Evolutionary conservation across 23 tunicate genomes (phyloP).

Genomic region (Botrylloides violaceus): DNA sequence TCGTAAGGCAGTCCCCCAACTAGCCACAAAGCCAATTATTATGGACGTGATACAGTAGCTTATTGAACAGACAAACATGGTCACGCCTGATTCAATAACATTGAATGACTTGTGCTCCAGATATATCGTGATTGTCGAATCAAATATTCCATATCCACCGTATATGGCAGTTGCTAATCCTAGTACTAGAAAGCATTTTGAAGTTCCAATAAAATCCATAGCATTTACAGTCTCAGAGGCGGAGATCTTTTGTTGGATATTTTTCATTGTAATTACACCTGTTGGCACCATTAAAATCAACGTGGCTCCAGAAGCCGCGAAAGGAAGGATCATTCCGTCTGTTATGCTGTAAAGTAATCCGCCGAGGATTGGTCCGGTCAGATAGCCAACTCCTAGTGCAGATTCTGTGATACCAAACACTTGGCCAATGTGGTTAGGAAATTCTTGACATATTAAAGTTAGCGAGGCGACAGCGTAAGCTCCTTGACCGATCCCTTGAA

Average conservation of each 20-base stretch:
- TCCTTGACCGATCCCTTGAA: constrained; percentile 10
- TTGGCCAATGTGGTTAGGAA: constrained; percentile 15
- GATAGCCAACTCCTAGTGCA: constrained; percentile 8
- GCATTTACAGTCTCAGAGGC: neutral
- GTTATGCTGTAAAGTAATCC: neutral
- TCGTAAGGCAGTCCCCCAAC: neutral
- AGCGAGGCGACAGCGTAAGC: constrained; percentile 12
- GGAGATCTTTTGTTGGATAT: neutral
- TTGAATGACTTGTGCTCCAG: constrained; percentile 1
- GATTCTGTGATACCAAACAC: constrained; percentile 11
- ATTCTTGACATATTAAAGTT: constrained; percentile 16
- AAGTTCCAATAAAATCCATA: constrained; percentile 1
- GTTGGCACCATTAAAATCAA: neutral
- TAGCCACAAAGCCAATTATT: constrained; percentile 1
- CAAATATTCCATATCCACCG: constrained; percentile 8
- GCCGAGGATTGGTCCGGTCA: constrained; percentile 18
- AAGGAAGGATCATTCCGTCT: constrained; percentile 6
- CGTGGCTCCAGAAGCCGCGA: neutral
- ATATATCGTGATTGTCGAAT: constrained; percentile 7
- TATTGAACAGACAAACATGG: neutral
- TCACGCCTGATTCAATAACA: neutral
- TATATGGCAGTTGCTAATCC: constrained; percentile 1
- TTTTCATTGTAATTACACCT: neutral
- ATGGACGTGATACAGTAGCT: neutral
- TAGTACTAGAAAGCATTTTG: neutral